Percentiles rank a stretch among this genome's conserved stretches.
Evolutionary conservation across 2,113 vertebrate species (phyloP).

Genomic region (Pogonocichla stellata): DNA sequence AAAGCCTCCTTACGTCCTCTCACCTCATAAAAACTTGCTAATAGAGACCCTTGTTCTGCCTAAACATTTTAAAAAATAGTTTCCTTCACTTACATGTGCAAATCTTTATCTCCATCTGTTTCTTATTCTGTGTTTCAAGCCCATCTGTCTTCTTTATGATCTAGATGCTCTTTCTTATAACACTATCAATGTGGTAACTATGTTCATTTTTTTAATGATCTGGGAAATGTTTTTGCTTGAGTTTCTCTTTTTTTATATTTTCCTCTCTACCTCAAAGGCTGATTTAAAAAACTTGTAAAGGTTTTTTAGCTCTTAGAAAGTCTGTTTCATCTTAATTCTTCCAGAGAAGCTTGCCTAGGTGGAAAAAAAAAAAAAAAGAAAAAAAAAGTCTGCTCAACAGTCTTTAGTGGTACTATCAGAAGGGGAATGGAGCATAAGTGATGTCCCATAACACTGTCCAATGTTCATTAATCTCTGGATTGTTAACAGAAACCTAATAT

Average conservation of each 20-base stretch:
- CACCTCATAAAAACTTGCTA: constrained; percentile 44
- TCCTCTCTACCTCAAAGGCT: not conserved
- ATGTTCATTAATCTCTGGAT: not conserved
- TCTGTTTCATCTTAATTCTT: not conserved
- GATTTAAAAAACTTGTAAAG: not conserved
- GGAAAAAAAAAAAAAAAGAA: not conserved
- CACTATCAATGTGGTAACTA: not conserved
- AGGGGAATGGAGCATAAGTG: not conserved
- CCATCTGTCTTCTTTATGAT: constrained; percentile 21
- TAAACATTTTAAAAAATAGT: not conserved
- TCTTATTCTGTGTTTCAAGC: not conserved
- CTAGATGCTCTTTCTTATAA: constrained; percentile 3
- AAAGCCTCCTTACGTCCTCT: no score
- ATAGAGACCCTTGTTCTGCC: not conserved
- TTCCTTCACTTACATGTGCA: constrained; percentile 12
- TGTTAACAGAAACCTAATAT: no score
- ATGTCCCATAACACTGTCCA: not conserved
- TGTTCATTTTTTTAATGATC: constrained; percentile 26
- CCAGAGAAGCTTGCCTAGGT: not conserved
- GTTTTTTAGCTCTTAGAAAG: not conserved
- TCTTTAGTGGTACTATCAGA: not conserved
- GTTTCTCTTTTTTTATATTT: constrained; percentile 1
- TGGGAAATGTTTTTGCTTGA: not conserved
- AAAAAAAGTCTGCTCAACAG: not conserved
- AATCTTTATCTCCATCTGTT: constrained; percentile 36